Evolutionary conservation across 2,797 vertebrate species (phyloP).

Genomic region (Garrulus glandarius): DNA sequence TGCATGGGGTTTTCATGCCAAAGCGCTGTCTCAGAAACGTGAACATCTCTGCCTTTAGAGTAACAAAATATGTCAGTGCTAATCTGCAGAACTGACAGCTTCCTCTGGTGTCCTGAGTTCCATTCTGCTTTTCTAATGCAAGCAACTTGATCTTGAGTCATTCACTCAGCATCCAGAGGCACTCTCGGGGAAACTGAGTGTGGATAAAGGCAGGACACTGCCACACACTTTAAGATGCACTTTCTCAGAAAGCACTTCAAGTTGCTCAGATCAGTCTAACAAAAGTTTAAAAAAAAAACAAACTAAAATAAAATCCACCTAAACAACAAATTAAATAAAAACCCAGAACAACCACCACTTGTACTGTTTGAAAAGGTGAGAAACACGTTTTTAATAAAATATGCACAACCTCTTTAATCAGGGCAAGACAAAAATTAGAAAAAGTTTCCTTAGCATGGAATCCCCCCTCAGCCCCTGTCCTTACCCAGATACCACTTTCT

Average conservation of each 20-base stretch:
- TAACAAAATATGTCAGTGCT: neutral
- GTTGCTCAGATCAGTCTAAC: neutral
- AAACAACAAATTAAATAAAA: neutral
- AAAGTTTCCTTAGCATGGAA: neutral
- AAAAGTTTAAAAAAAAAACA: neutral
- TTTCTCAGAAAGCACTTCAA: neutral
- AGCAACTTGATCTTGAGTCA: neutral
- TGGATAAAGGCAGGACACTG: neutral
- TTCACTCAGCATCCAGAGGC: neutral
- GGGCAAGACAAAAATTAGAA: neutral
- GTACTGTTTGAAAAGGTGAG: neutral
- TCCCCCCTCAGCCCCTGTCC: neutral
- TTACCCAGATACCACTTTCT: conserved; percentile 70
- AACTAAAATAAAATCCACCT: neutral
- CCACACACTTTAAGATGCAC: neutral
- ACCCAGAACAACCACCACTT: neutral
- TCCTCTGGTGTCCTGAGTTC: neutral
- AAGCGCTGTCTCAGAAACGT: neutral
- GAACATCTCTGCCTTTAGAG: neutral
- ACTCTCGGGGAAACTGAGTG: neutral
- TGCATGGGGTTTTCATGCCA: neutral
- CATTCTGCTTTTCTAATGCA: neutral
- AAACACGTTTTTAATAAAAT: neutral
- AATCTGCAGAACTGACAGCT: neutral
- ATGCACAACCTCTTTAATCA: neutral